A percentile compares a stretch with the other conserved stretches of the same genome.
These are phyloP conservation scores for Bucco capensis DNA, from an alignment of 2,113 vertebrate species.

Conservation along the genomic window DNA sequence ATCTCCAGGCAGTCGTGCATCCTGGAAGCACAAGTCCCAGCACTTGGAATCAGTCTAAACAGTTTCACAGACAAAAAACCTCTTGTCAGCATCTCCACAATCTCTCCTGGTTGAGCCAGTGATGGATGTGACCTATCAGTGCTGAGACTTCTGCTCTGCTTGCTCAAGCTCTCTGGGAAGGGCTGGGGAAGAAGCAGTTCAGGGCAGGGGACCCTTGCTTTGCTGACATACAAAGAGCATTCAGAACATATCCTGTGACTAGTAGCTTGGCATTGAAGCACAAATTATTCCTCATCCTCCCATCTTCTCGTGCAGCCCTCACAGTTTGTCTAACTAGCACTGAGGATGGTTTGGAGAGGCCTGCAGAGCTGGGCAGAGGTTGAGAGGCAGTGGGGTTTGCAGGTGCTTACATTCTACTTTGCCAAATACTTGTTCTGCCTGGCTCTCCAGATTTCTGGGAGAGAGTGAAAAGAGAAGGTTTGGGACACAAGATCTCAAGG, in stretches of 20 bases:
- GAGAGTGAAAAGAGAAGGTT: not conserved
- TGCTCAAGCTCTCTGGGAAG: not conserved
- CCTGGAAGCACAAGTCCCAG: constrained; percentile 34
- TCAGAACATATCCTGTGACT: not conserved
- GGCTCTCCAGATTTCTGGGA: not conserved
- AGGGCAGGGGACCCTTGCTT: not conserved
- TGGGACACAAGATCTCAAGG: not conserved
- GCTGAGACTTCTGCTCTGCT: not conserved
- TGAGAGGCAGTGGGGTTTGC: not conserved
- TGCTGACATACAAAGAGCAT: not conserved
- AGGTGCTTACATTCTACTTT: not conserved
- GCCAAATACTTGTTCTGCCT: not conserved
- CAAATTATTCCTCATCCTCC: not conserved
- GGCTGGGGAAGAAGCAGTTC: not conserved
- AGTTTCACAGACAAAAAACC: constrained; percentile 66
- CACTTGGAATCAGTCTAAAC: constrained; percentile 55
- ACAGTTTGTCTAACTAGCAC: not conserved
- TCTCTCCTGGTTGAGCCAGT: not conserved
- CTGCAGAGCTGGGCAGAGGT: not conserved
- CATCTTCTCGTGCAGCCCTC: not conserved
- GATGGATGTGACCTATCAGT: not conserved
- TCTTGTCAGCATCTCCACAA: constrained; percentile 10
- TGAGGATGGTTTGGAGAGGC: not conserved
- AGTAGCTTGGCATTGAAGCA: not conserved
- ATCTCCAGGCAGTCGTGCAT: constrained; percentile 61